Percentiles rank a stretch among this genome's conserved stretches.
These are phyloP conservation scores for Aethes cnicana DNA, from an alignment of 2,888 invertebrate genomes.

Conservation along the genomic window DNA sequence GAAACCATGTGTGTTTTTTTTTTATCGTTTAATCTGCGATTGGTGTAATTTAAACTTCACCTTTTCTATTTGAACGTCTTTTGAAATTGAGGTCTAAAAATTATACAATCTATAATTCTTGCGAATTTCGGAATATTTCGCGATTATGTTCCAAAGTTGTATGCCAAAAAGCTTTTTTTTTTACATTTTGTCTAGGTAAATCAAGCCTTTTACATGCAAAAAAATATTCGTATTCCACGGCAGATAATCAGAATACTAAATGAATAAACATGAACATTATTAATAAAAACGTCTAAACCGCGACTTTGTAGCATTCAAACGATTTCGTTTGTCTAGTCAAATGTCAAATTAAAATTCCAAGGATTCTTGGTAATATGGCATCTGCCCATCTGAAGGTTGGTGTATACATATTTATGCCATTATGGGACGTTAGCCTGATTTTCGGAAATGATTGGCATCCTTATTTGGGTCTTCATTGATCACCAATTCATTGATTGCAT, in stretches of 20 bases:
- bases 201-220: too few relatives aligned
- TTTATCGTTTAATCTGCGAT: too few relatives aligned
- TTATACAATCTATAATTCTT: too few relatives aligned
- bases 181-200: too few relatives aligned
- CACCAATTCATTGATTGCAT: constrained; percentile 2
- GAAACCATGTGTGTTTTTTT: too few relatives aligned
- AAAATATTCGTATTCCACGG: too few relatives aligned
- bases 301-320: constrained; percentile 20
- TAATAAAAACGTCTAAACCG: not conserved
- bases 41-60: too few relatives aligned
- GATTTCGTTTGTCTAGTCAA: constrained; percentile 26
- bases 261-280: not conserved
- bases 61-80: too few relatives aligned
- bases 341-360: constrained; percentile 31
- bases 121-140: too few relatives aligned
- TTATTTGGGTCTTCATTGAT: constrained; percentile 15
- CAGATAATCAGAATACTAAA: not conserved
- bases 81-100: too few relatives aligned
- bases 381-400: constrained; percentile 18
- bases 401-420: constrained; percentile 15
- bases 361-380: constrained; percentile 25
- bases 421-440: constrained; percentile 15
- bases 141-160: too few relatives aligned
- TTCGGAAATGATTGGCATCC: constrained; percentile 5
- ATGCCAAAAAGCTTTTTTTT: too few relatives aligned